These are phyloP conservation scores for Acrobasis suavella DNA, from an alignment of 2,888 invertebrate species.

Conservation along the genomic window DNA sequence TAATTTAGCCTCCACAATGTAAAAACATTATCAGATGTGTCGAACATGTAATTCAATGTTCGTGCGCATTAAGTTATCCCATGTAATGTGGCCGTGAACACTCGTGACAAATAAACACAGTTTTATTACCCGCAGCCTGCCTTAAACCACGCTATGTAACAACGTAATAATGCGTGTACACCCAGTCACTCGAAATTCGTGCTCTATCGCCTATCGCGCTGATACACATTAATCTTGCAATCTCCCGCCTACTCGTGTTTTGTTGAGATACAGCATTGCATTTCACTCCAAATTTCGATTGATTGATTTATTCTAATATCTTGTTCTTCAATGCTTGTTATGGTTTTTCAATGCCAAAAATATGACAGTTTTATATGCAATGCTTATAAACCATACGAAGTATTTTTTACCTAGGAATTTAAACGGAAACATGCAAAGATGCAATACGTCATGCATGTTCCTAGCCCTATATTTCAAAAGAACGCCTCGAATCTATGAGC, in stretches of 20 bases:
- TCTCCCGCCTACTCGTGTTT: slow-evolving; percentile 40
- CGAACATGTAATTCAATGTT: slow-evolving; percentile 46
- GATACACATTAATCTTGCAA: slow-evolving; percentile 47
- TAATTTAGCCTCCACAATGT: background rate
- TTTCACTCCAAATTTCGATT: slow-evolving; percentile 31
- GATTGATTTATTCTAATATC: slow-evolving; percentile 31
- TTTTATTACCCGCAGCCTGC: slow-evolving; percentile 51
- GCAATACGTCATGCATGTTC: no score
- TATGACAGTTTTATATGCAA: no score
- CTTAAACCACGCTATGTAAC: slow-evolving; percentile 54
- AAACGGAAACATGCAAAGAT: no score
- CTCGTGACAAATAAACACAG: slow-evolving; percentile 64
- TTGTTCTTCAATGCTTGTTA: slow-evolving; percentile 13
- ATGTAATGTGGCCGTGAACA: slow-evolving; percentile 55
- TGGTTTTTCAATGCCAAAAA: background rate
- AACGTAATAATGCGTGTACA: slow-evolving; percentile 52
- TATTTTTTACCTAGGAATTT: no score
- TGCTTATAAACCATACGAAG: no score
- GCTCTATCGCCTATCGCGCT: slow-evolving; percentile 49
- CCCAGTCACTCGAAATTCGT: slow-evolving; percentile 40
- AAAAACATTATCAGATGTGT: slow-evolving; percentile 36
- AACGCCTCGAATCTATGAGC: background rate
- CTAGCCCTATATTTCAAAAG: no score
- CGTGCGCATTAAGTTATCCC: slow-evolving; percentile 53
- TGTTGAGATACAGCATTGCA: slow-evolving; percentile 35